Base-by-base conservation (phyloP, 2,113 vertebrate genomes). In the Cacatua alba region DNA sequence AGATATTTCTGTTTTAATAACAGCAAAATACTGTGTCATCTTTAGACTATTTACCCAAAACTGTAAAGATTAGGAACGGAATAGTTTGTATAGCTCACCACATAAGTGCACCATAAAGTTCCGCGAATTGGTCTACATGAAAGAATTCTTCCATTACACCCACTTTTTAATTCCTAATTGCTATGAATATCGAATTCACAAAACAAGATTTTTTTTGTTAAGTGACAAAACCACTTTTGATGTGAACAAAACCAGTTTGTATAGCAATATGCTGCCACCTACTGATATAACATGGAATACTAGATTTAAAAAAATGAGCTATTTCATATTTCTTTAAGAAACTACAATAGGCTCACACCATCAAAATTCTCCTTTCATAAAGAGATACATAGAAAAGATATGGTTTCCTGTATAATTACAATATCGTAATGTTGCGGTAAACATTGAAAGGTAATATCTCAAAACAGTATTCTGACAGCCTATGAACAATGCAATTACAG, bases 251-350 rank as follows among this genome's bases (percentile, higher is more conserved):
- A 59, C 48, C 2, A 60, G n/a, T 59, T 19, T 86, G 19, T 21
- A 79, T 5, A 57, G 92, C 25, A 67, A 77, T 49, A 55, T 96
- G 84, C 96, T 97, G 97, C 98, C 98, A 97, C 76, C 98, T 98
- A 84, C 91, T 86, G 98, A 75, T 78, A 60, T 35, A 80, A 52
- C 13, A 70, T 2, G 6, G 79, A 94, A 71, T 46, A 72, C 14
- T 49, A 41, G 5, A 25, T 52, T 79, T 67, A 4, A 28, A 70
- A 91, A 80, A 86, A 24, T 0, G 0, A 71, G 43, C 15, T 65
- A 33, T 60, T 60, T 72, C 29, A 49, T 17, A 46, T 78, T 55
- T 62, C 19, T 81, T 74, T 21, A 82, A 82, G n/a, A 77, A 81
- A 33, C 21, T 29, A 29, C 48, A 74, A 13, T 13, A 81, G 19